These are phyloP conservation scores for Coptodon bakossiorum DNA, from an alignment of 2,113 vertebrate species.

Conservation along the genomic window DNA sequence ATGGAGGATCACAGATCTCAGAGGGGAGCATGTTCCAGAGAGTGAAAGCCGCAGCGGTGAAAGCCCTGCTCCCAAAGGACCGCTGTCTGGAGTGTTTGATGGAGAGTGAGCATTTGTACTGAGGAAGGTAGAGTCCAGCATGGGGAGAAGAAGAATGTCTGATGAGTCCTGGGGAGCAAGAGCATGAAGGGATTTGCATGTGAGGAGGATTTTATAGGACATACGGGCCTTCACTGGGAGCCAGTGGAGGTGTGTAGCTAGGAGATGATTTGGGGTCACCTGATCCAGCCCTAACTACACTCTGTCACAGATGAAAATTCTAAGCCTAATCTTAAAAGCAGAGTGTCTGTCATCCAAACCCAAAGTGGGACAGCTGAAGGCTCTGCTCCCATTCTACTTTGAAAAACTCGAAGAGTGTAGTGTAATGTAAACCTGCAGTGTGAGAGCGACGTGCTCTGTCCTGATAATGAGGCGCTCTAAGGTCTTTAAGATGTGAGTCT, in stretches of 20 bases:
- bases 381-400: not conserved
- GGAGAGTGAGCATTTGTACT: not conserved
- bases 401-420: rapidly evolving
- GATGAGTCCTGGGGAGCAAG: not conserved
- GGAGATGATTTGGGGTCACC: not conserved
- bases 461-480: not conserved
- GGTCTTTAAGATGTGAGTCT: not conserved
- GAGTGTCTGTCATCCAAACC: not conserved
- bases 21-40: not conserved
- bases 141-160: not conserved
- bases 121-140: not conserved
- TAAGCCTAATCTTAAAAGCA: not conserved
- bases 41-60: not conserved
- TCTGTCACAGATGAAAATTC: rapidly evolving
- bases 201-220: not conserved
- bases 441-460: not conserved
- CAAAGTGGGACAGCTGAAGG: not conserved
- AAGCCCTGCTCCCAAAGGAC: not conserved
- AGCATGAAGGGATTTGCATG: not conserved
- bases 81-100: not conserved
- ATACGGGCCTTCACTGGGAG: not conserved
- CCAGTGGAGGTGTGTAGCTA: not conserved
- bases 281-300: not conserved
- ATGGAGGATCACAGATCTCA: not conserved
- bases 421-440: not conserved